Base-by-base conservation (phyloP, 2,113 vertebrate genomes). In the Tachysurus fulvidraco region DNA sequence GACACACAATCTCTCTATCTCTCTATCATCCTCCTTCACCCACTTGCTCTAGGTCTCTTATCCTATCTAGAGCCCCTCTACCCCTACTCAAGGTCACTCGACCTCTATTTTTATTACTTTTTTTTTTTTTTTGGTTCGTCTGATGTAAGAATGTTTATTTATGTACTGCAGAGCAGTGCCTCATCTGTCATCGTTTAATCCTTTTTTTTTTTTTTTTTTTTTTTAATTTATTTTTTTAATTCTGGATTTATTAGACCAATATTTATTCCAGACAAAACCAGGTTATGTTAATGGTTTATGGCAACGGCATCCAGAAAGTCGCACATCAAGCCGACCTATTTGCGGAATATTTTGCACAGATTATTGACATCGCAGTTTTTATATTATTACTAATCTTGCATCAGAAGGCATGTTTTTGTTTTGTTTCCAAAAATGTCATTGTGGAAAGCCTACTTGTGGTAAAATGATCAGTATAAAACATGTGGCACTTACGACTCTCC, bases 1-100 rank as follows among this genome's bases (percentile, higher is more conserved):
- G 97, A 95, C 90, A 93, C 92, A 92, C 92, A 81, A 81, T 93
- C 91, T 94, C 92, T 93, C 92, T 92, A 89, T 92, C 17, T 90
- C 73, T 93, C 64, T 89, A 83, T 92, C 92, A 88, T 88, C 86
- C 88, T 90, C 85, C 90, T 89, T 90, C 88, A 91, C 84, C 84
- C 91, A 89, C 90, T 91, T 88, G 91, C 89, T 89, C 91, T 91
- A 93, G 92, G 92, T 88, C 91, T 91, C 91, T 91, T 88, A 90
- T 90, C 89, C 91, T 83, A 90, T 88, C 81, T 92, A 94, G 89
- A 91, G 85, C 77, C 83, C 81, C 82, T 64, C 60, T 57, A 19
- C 14, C 73, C 85, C 85, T 76, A 84, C 84, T 81, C 81, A 83
- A 83, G 89, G 88, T 87, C 84, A 84, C 46, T 88, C 81, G 69